These are phyloP conservation scores for Nineta flava DNA, from an alignment of 2,888 invertebrate genomes.

Conservation along the genomic window DNA sequence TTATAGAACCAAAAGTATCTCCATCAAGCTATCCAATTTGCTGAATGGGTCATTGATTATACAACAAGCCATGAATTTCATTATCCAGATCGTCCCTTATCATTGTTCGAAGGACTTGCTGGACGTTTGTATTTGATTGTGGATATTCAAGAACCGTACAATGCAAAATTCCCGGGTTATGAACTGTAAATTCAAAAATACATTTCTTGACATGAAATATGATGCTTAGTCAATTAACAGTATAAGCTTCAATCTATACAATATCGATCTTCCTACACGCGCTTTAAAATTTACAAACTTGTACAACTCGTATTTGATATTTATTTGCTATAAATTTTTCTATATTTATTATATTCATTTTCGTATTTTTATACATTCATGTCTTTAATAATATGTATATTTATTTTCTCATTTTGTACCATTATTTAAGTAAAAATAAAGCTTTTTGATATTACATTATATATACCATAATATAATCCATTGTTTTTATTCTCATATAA, in stretches of 20 bases:
- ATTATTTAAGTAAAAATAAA: not conserved
- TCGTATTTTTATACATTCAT: not conserved
- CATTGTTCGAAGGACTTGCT: slow-evolving; percentile 69
- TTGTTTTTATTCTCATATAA: no score
- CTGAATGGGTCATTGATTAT: slow-evolving; percentile 64
- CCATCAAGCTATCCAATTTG: slow-evolving; percentile 62
- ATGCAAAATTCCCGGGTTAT: slow-evolving; percentile 64
- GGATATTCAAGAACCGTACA: slow-evolving; percentile 45
- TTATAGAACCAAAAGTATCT: slow-evolving; percentile 50
- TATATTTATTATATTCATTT: not conserved
- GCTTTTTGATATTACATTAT: no score
- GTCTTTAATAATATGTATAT: not conserved
- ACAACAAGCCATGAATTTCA: slow-evolving; percentile 48
- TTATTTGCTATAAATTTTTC: no score
- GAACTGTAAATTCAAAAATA: slow-evolving; percentile 23
- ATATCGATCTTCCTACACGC: no score
- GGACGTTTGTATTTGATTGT: slow-evolving; percentile 61
- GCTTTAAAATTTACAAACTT: no score
- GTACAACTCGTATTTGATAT: no score
- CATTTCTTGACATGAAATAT: no score
- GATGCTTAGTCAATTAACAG: no score
- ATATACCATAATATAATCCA: no score
- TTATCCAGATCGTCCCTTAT: slow-evolving; percentile 63
- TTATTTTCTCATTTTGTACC: not conserved
- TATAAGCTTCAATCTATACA: no score